Evolutionary conservation across 2,797 vertebrate genomes (phyloP).

Genomic region (Lepidocolaptes lacrymiger): DNA sequence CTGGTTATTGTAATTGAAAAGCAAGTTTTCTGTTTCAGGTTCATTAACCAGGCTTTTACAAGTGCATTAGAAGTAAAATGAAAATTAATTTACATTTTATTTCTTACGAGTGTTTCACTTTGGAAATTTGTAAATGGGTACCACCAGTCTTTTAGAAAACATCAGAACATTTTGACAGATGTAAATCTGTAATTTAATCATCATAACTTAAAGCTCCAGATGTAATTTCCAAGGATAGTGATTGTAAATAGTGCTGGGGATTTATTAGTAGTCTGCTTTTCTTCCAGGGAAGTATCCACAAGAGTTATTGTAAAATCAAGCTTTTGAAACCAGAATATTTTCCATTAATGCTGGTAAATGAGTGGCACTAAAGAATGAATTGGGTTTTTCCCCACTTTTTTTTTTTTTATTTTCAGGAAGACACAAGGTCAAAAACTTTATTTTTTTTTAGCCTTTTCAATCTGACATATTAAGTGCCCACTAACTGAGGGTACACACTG

Average conservation of each 20-base stretch:
- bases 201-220: not conserved
- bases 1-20: conserved; percentile 7
- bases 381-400: not conserved
- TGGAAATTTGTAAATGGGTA: not conserved
- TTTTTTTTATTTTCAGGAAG: not conserved
- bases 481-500: not conserved
- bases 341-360: not conserved
- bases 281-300: not conserved
- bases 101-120: not conserved
- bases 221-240: not conserved
- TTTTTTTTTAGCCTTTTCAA: not conserved
- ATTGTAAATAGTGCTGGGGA: not conserved
- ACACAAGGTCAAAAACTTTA: not conserved
- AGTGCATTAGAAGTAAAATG: not conserved
- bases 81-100: not conserved
- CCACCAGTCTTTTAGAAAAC: not conserved
- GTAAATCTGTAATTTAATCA: not conserved
- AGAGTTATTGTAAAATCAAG: not conserved
- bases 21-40: not conserved
- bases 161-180: not conserved
- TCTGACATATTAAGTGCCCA: not conserved
- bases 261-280: not conserved
- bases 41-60: not conserved
- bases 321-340: not conserved
- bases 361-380: not conserved